Evolutionary conservation across 2,113 vertebrate species (phyloP), one percentile per base, ranked within the genome.

Genomic region (Dasyurus viverrinus): DNA sequence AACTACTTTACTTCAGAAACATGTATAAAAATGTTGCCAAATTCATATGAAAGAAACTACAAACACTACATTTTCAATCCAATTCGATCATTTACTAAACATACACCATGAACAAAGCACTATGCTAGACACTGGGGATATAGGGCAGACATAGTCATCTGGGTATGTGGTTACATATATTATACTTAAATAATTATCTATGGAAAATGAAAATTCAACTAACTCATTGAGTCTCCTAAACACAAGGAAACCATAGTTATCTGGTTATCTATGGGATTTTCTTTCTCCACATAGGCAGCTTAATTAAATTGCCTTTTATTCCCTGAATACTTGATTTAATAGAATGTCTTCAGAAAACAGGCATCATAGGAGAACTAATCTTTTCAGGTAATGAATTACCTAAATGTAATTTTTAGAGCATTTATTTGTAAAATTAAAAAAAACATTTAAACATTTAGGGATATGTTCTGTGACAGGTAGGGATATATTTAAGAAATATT

Each of bases 281-380:
- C 89, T 90, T 90, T 90, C 42, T 84, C 46, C 90, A 90, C 57
- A 96, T 96, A 98, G 90, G 94, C 53, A 27, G 89, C 91, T 97
- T 97, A 97, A 97, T 97, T 92, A 97, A 98, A 96, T 97, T 96
- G 97, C 50, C 95, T 93, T 96, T 94, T 95, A 97, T 89, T 96
- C 91, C 53, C 27, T 92, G 52, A 92, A 47, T 90, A 93, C 89
- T 95, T 92, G 95, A 91, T 95, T 96, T 97, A 97, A 97, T 93
- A 93, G 93, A 96, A 95, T 42, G 54, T 95, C n/a, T 95, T 96
- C 94, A 96, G 96, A 91, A 97, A 97, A 84, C n/a, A 95, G 0
- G 23, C 48, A 95, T 54, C 0, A 0, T 36, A 97, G 9, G 94
- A 94, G 92, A 95, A 89, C 0, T 90, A 95, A 93, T 53, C 48